A percentile compares a stretch with the other conserved stretches of the same genome.
phyloP scores from a whole-genome alignment of 2,797 vertebrate species.

The Sebastiscus tertius region DNA sequence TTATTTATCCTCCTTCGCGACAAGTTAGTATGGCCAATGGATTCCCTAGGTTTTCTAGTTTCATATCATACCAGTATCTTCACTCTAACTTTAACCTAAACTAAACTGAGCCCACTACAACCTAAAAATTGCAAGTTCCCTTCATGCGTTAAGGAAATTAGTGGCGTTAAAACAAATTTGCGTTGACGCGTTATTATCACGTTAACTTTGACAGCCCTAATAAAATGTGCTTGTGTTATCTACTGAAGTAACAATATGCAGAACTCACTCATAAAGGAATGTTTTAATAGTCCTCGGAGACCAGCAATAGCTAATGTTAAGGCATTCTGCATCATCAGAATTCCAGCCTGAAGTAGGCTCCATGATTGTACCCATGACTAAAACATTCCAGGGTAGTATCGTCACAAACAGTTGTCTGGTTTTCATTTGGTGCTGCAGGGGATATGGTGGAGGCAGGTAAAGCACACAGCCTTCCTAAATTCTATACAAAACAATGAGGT shows the following conservation, averaged over 20 bases:
- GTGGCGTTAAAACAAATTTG: too few relatives aligned
- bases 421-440: conserved; percentile 51
- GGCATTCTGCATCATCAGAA: conserved; percentile 32
- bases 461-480: conserved; percentile 6
- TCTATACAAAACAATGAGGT: background rate
- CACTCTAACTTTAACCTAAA: too few relatives aligned
- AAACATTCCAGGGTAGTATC: conserved; percentile 54
- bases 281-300: conserved; percentile 13
- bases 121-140: too few relatives aligned
- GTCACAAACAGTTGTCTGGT: conserved; percentile 41
- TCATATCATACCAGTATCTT: too few relatives aligned
- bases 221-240: background rate
- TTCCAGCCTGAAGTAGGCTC: conserved; percentile 33
- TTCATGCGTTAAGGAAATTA: too few relatives aligned
- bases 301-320: conserved; percentile 10
- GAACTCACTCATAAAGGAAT: background rate
- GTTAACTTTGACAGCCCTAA: too few relatives aligned
- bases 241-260: background rate
- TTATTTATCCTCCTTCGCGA: too few relatives aligned
- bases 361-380: conserved; percentile 51
- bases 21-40: too few relatives aligned
- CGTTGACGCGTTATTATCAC: too few relatives aligned
- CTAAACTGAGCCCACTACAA: too few relatives aligned
- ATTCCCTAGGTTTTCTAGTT: too few relatives aligned
- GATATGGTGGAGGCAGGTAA: conserved; percentile 16